These are phyloP conservation scores for Cossypha polioptera DNA, from an alignment of 2,797 vertebrate species.

Conservation along the genomic window DNA sequence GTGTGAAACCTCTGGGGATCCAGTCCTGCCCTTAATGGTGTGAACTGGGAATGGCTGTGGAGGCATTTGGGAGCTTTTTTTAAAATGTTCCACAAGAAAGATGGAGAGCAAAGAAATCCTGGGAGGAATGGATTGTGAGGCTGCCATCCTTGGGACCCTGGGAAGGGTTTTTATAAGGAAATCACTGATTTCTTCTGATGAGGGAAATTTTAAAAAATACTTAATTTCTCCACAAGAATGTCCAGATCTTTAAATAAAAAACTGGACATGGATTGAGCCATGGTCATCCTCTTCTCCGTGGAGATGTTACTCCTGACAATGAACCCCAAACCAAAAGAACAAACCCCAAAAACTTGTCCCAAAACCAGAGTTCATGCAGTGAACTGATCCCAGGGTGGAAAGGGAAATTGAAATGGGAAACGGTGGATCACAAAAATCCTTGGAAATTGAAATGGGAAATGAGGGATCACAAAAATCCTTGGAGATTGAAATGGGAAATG, in stretches of 20 bases:
- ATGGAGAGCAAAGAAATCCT: neutral
- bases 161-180: neutral
- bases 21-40: neutral
- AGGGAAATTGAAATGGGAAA: neutral
- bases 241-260: neutral
- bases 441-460: neutral
- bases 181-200: neutral
- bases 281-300: fast-evolving
- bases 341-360: neutral
- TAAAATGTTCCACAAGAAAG: neutral
- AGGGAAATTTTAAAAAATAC: neutral
- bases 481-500: neutral
- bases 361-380: neutral
- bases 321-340: neutral
- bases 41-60: neutral
- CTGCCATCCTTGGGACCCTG: neutral
- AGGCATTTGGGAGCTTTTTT: neutral
- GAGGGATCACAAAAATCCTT: no score
- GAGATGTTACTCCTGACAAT: neutral
- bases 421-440: neutral
- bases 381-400: neutral
- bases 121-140: neutral
- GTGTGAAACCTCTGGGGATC: neutral
- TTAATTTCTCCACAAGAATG: neutral
- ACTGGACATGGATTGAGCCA: neutral